Evolutionary conservation across 2,797 vertebrate species (phyloP).

Genomic region (Poeciliopsis infans): DNA sequence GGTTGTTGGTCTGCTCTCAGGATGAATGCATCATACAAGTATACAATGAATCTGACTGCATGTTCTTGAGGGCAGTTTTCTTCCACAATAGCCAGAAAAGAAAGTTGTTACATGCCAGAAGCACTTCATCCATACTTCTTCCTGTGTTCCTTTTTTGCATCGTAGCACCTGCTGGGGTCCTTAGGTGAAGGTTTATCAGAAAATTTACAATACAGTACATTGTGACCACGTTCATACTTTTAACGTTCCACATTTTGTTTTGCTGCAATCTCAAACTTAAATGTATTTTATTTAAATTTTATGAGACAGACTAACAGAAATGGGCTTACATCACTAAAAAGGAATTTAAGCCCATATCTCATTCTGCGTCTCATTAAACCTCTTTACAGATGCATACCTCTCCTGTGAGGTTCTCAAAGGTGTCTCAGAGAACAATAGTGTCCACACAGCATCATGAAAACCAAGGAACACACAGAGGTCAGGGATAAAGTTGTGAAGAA

Average conservation of each 20-base stretch:
- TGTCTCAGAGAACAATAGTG: background rate
- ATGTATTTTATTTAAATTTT: background rate
- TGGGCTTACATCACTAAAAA: background rate
- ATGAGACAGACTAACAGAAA: background rate
- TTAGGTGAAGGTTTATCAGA: background rate
- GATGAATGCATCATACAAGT: constrained; percentile 5
- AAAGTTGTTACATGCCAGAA: background rate
- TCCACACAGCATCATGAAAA: background rate
- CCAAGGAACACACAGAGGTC: background rate
- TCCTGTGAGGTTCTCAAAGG: background rate
- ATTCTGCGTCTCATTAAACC: background rate
- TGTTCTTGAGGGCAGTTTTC: background rate
- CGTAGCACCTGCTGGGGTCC: background rate
- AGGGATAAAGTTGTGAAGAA: background rate
- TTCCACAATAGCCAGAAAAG: background rate
- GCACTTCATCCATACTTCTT: background rate
- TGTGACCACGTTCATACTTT: background rate
- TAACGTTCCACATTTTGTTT: constrained; percentile 20
- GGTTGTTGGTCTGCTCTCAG: constrained; percentile 12
- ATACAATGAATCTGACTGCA: constrained; percentile 6
- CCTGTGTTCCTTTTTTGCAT: background rate
- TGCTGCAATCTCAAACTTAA: constrained; percentile 9
- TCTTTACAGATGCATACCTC: background rate
- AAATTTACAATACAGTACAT: background rate
- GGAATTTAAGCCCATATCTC: background rate